Conservation (phyloP, 2,888 invertebrate genomes). For the Parasteatoda lunata region DNA sequence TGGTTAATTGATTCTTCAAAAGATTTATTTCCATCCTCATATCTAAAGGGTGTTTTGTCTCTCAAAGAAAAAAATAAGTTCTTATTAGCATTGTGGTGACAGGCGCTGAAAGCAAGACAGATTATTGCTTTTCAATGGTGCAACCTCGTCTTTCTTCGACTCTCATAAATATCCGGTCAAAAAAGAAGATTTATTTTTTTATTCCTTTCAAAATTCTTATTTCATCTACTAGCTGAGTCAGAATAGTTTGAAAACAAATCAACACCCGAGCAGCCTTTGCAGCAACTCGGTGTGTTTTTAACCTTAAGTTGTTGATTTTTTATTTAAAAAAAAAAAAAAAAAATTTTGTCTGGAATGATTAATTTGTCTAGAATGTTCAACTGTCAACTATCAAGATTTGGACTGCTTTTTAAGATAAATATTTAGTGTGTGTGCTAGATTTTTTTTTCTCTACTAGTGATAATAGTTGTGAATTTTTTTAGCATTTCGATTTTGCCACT, state of each 20-base stretch:
- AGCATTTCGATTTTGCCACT: too few relatives aligned
- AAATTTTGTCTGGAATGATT: too few relatives aligned
- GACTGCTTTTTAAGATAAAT: too few relatives aligned
- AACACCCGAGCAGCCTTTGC: neutral
- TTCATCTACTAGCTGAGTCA: neutral
- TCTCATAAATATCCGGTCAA: conserved; percentile 45
- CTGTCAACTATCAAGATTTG: too few relatives aligned
- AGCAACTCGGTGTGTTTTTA: too few relatives aligned
- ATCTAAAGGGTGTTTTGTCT: conserved; percentile 44
- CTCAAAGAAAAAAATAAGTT: conserved; percentile 12
- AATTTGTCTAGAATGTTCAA: too few relatives aligned
- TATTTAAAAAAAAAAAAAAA: too few relatives aligned
- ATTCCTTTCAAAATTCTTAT: conserved; percentile 2
- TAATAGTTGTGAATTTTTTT: too few relatives aligned
- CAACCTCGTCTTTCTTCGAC: conserved; percentile 20
- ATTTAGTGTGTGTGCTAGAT: too few relatives aligned
- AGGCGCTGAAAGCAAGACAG: conserved; percentile 37
- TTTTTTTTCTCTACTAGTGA: too few relatives aligned
- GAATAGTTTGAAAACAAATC: conserved; percentile 14
- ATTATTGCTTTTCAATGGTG: conserved; percentile 52
- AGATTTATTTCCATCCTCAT: conserved; percentile 39
- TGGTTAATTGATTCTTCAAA: conserved; percentile 39
- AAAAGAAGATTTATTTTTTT: neutral
- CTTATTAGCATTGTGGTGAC: conserved; percentile 50
- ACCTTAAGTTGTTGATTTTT: too few relatives aligned